Base-by-base conservation (phyloP, 2,113 vertebrate species). In the Hippocampus zosterae region DNA sequence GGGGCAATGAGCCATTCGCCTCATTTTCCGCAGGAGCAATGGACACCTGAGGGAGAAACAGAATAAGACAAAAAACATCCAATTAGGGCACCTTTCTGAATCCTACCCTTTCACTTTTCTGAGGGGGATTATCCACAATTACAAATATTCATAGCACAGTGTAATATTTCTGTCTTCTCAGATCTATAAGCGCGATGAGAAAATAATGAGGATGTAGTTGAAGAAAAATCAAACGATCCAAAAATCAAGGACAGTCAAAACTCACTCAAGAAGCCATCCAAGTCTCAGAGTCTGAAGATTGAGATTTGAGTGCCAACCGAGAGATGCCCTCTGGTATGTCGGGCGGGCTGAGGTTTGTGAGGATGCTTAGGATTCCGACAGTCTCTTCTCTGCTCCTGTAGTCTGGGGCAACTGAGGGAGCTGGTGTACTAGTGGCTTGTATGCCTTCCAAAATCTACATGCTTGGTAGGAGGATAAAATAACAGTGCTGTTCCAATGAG, bases 401-500 rank as follows among this genome's bases (percentile, higher is more conserved):
- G 77, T 68, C 33, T 82, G 72, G 73, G 75, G 69, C 67, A 61
- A 89, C 88, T 91, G 89, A 89, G 57, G 72, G 73, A 80, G 68
- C 76, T 79, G 77, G 63, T 55, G 37, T 55, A 69, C 92, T 71
- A 85, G 87, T 79, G 84, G 91, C 90, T 93, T 91, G 91, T 92
- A 91, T 93, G 92, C 92, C 88, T 93, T 94, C 94, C 95, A 94
- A 95, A 94, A 94, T 91, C 93, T 88, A 94, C 94, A 94, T 89
- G 90, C 92, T 79, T 66, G 25, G 87, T 75, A 89, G 88, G 88
- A 87, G 87, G 87, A 90, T 88, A 87, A 88, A 94, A 94, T 82
- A 88, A 90, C 92, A 91, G 62, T 72, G 90, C 93, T 93, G 94
- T 96, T 95, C 95, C 95, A 97, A 94, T 98, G 95, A 97, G 96